A percentile compares a stretch with the other conserved stretches of the same genome.
These are phyloP conservation scores for Gavialis gangeticus DNA, from an alignment of 2,113 vertebrate genomes.

Conservation along the genomic window DNA sequence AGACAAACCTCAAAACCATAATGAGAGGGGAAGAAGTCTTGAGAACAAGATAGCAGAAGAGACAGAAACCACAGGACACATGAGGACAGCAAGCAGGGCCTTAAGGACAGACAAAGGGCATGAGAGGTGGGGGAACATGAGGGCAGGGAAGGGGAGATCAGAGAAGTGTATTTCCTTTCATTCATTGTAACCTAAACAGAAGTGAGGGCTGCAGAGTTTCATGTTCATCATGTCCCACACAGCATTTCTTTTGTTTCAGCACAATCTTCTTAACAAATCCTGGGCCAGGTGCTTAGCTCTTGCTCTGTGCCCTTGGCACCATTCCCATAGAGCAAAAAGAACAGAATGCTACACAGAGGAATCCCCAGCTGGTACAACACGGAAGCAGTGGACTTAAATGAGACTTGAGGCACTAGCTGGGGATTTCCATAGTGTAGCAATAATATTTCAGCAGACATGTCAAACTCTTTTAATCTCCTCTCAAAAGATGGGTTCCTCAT, in stretches of 20 bases:
- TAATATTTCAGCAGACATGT: background rate
- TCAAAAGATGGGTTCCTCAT: too few species aligned
- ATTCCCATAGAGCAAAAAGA: background rate
- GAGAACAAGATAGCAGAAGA: background rate
- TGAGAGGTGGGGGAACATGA: too few species aligned
- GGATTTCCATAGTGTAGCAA: background rate
- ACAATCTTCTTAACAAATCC: background rate
- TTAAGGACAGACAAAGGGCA: too few species aligned
- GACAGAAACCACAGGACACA: background rate
- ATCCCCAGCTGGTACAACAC: background rate
- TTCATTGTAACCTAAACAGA: background rate
- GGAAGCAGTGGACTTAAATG: background rate
- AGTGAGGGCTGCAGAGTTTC: background rate
- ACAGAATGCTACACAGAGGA: background rate
- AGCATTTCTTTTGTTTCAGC: background rate
- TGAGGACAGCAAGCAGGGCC: too few species aligned
- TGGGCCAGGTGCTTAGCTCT: background rate
- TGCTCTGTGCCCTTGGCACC: background rate
- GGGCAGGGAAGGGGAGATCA: too few species aligned
- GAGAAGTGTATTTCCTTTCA: background rate
- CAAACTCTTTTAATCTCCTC: too few species aligned
- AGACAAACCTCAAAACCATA: background rate
- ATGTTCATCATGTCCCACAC: background rate
- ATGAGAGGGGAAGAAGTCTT: background rate
- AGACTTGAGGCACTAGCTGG: background rate